These are phyloP conservation scores for Nasonia giraulti DNA, from an alignment of 1,140 invertebrate species.

Conservation along the genomic window DNA sequence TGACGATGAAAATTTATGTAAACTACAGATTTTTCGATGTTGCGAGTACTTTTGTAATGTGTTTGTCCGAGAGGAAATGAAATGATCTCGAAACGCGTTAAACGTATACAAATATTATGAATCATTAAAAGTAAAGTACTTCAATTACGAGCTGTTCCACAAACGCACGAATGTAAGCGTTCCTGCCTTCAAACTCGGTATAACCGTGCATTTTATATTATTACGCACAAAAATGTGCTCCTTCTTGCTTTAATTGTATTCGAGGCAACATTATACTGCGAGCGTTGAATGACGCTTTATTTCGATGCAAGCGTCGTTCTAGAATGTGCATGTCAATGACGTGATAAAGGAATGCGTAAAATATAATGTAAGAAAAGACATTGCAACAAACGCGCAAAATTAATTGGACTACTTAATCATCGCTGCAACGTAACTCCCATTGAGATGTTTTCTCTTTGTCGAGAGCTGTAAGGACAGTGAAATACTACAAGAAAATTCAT, in stretches of 20 bases:
- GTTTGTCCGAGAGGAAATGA: neutral
- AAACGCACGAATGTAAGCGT: neutral
- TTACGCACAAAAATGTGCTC: neutral
- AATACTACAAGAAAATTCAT: slow-evolving; percentile 26
- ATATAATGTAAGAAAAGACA: neutral
- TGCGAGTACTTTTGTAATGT: neutral
- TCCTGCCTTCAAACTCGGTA: neutral
- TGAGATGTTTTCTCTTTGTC: slow-evolving; percentile 15
- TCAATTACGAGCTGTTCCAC: neutral
- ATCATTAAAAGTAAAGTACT: neutral
- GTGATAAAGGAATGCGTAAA: slow-evolving; percentile 5
- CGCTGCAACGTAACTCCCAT: neutral
- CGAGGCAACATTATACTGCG: neutral
- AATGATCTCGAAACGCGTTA: neutral
- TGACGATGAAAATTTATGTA: neutral
- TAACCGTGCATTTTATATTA: neutral
- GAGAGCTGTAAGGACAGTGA: neutral
- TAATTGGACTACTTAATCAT: slow-evolving; percentile 36
- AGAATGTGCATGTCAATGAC: slow-evolving; percentile 13
- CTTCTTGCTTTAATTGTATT: neutral
- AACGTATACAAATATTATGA: neutral
- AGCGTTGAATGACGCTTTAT: slow-evolving; percentile 21
- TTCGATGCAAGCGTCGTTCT: neutral
- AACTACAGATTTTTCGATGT: neutral
- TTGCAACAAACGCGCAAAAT: neutral